phyloP scores from a whole-genome alignment of 2,888 invertebrate genomes.

The Eristalis arbustorum region DNA sequence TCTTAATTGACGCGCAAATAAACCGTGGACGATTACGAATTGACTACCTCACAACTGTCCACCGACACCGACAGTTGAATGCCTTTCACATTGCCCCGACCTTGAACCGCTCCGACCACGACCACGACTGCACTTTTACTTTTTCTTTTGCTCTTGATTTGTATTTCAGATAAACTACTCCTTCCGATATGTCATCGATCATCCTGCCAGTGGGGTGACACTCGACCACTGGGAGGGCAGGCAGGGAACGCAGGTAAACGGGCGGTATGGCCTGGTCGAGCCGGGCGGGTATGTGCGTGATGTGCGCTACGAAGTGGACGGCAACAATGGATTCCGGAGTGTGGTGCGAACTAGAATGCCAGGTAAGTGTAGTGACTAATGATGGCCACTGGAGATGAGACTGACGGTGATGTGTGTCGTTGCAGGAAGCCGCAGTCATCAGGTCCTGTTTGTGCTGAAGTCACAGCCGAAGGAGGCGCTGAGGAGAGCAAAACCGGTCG shows the following conservation, averaged over 20 bases:
- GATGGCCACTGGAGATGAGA: neutral
- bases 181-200: constrained; percentile 76
- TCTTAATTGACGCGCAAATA: constrained; percentile 16
- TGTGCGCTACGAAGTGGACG: constrained; percentile 77
- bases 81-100: constrained; percentile 1
- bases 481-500: constrained; percentile 74
- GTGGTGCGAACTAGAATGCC: constrained; percentile 75
- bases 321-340: constrained; percentile 75
- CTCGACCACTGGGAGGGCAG: constrained; percentile 77
- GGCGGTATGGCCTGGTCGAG: constrained; percentile 77
- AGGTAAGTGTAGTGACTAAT: constrained; percentile 51
- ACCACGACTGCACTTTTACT: constrained; percentile 39
- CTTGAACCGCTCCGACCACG: constrained; percentile 26
- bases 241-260: constrained; percentile 74
- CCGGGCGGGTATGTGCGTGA: constrained; percentile 76
- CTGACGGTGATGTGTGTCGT: neutral
- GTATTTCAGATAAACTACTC: constrained; percentile 75
- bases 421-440: constrained; percentile 75
- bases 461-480: constrained; percentile 74
- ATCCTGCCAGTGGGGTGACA: constrained; percentile 75
- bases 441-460: constrained; percentile 72
- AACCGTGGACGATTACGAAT: neutral
- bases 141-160: constrained; percentile 16
- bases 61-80: neutral
- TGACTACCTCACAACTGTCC: neutral